Base-by-base conservation (phyloP, 2,113 vertebrate species). In the Panthera leo region DNA sequence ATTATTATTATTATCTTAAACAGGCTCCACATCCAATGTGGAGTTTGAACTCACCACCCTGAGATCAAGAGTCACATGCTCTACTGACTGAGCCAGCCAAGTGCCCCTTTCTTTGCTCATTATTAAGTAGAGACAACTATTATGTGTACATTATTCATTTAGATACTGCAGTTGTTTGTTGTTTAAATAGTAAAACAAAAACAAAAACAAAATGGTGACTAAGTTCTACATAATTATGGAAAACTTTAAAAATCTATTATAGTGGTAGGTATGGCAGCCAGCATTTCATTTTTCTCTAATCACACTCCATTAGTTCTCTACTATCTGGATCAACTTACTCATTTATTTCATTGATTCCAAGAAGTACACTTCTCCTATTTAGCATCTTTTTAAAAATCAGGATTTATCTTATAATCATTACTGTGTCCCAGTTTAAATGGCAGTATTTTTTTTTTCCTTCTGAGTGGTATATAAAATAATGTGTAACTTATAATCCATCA, bases 181-280 rank as follows among this genome's bases (percentile, higher is more conserved):
- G 87, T 34, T 76, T 75, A 83, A 87, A 84, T 89, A 71, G 85
- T 61, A 45, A 82, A 82, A 86, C 70, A 93, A n/a, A 63, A 53
- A 51, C 16, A 53, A 80, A 71, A 25, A 65, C n/a, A 68, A 58
- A 76, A 68, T 36, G 39, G 31, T 45, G 36, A 90, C 73, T 53
- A 63, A 92, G 78, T 70, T 85, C 51, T 14, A 79, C 5, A 5
- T 21, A 82, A 84, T 68, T 68, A 90, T 3, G 48, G 27, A 39
- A 76, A 78, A 55, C 29, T 67, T 80, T 0, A 55, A 67, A 85
- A 85, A 48, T 36, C n/a, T 39, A 89, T 75, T 34, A 34, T 7
- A 85, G 27, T 48, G 25, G 15, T 23, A 55, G 14, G 63, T 79
- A 3, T 36, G 48, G 80, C 45, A 39, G 79, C 42, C 55, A 65